Evolutionary conservation across 2,113 vertebrate species (phyloP), one percentile per base, ranked within the genome.

Genomic region (Gopherus flavomarginatus): DNA sequence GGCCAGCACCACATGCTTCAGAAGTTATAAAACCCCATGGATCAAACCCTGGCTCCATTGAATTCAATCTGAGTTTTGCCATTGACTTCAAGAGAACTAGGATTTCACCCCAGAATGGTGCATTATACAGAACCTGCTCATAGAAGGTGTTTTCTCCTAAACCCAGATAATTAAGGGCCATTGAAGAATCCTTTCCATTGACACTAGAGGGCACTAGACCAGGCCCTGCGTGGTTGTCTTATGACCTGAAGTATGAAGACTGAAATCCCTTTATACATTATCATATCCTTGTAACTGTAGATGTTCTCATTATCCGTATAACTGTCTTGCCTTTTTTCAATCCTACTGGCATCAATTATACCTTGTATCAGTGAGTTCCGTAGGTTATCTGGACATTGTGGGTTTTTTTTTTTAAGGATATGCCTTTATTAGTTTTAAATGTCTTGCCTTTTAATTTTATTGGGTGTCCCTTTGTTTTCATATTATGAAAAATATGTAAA

Each of bases 121-220:
- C 94, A 95, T 96, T 96, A 95, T 0, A 0, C 94, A 97, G 91
- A 78, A 57, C 79, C 56, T 91, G 86, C 90, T 95, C 97, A 89
- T 95, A 97, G 95, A 75, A 57, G 83, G 86, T 97, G 93, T 90
- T 96, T 97, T 95, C 96, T 97, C 85, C 89, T 96, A 93, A 93
- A 78, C 92, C 90, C 90, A 83, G 93, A 95, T 93, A 96, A 97
- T 97, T 96, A 93, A 95, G 17, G 79, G 89, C 81, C 79, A 93
- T 94, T 88, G 87, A 77, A 95, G 78, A 88, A 93, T 96, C 90
- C 13, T 91, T 96, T 93, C 95, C 90, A 91, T 87, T 92, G 90
- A 53, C 89, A 95, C 95, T 90, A 95, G 56, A 53, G 89, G 78
- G 82, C n/a, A 38, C 95, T 90, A 24, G 95, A 92, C 94, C 95